These are phyloP conservation scores for Spicauda simplicius DNA, from an alignment of 2,888 invertebrate species.

Conservation along the genomic window DNA sequence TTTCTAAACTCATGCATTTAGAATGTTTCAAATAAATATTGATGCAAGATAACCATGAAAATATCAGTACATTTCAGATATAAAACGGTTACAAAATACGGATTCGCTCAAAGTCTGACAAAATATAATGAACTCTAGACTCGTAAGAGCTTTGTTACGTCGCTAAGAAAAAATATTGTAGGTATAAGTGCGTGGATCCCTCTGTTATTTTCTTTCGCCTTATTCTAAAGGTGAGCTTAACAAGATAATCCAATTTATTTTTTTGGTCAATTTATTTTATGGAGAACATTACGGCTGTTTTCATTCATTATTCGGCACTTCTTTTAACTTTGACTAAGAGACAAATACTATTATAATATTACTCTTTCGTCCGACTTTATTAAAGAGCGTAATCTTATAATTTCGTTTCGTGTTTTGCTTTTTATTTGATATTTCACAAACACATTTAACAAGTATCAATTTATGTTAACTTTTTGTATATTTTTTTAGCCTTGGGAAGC, in stretches of 20 bases:
- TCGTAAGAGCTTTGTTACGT: conserved; percentile 9
- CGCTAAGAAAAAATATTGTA: conserved; percentile 13
- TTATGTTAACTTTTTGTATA: too few relatives aligned
- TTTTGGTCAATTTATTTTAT: conserved; percentile 11
- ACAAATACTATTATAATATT: not conserved
- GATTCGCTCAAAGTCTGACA: not conserved
- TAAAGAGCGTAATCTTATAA: not conserved
- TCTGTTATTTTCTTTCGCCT: conserved; percentile 8
- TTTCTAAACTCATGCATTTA: too few relatives aligned
- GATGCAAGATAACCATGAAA: too few relatives aligned
- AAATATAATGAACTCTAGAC: conserved; percentile 1
- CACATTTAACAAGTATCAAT: too few relatives aligned
- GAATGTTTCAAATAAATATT: too few relatives aligned
- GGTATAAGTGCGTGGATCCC: conserved; percentile 1
- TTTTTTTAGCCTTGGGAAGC: too few relatives aligned
- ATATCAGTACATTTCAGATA: not conserved
- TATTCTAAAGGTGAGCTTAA: conserved; percentile 18
- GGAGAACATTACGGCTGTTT: not conserved
- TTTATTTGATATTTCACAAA: too few relatives aligned
- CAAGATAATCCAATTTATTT: conserved; percentile 17
- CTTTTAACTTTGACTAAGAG: not conserved
- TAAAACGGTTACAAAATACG: not conserved
- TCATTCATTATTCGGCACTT: not conserved
- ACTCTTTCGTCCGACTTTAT: not conserved
- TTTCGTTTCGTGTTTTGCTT: too few relatives aligned